Evolutionary conservation across 2,888 invertebrate species (phyloP).

Genomic region (Dasysyrphus albostriatus): DNA sequence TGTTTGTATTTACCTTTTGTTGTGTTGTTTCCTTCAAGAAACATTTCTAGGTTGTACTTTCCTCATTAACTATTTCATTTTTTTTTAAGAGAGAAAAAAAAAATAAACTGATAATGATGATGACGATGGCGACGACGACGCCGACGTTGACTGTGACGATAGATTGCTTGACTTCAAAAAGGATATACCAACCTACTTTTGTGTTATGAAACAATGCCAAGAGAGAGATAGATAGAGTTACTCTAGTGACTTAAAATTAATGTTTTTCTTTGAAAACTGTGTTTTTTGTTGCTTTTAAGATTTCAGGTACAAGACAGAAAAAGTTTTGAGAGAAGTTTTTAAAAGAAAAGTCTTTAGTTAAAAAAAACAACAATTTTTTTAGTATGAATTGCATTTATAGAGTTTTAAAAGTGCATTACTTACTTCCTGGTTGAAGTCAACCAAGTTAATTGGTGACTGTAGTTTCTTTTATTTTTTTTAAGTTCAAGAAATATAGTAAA

Average conservation of each 20-base stretch:
- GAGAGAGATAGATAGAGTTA: constrained; percentile 8
- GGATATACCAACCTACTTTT: neutral
- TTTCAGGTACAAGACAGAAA: neutral
- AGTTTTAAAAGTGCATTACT: neutral
- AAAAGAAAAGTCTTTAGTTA: neutral
- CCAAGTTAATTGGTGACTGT: neutral
- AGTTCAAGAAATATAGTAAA: no score
- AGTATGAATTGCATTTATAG: neutral
- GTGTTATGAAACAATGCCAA: constrained; percentile 27
- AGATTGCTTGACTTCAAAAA: constrained; percentile 25
- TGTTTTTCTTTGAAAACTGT: constrained; percentile 24
- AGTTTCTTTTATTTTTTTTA: neutral
- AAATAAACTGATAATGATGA: neutral
- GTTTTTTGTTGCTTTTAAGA: neutral
- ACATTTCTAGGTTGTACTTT: constrained; percentile 21
- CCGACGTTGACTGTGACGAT: neutral
- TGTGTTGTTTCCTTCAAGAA: constrained; percentile 19
- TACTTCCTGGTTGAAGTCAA: neutral
- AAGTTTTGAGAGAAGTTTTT: neutral
- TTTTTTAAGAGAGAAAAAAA: neutral
- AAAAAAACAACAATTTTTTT: neutral
- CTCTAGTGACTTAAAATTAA: constrained; percentile 33
- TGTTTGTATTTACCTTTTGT: constrained; percentile 36
- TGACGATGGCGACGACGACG: neutral
- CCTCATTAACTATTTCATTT: constrained; percentile 34